These are phyloP conservation scores for Sebastes hopkinsi DNA, from an alignment of 2,797 vertebrate species.

Conservation along the genomic window DNA sequence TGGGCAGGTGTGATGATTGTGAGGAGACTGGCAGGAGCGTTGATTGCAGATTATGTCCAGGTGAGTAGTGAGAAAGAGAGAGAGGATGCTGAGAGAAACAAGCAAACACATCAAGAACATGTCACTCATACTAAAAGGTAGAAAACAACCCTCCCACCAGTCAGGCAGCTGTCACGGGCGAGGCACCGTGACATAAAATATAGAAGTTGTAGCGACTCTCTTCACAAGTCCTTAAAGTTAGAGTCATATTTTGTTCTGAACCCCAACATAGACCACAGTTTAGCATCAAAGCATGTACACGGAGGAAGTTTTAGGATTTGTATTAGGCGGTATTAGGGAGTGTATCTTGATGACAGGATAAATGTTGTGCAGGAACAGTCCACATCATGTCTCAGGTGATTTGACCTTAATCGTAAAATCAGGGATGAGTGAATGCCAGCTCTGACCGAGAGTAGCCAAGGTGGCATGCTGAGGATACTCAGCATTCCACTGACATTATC, in stretches of 20 bases:
- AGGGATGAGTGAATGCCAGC: not conserved
- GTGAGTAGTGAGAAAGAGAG: too few species aligned
- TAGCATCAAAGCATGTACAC: not conserved
- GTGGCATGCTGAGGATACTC: not conserved
- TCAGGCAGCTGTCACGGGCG: too few species aligned
- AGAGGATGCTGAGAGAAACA: too few species aligned
- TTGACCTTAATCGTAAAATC: slow-evolving; percentile 15
- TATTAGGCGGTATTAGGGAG: not conserved
- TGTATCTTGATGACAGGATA: not conserved
- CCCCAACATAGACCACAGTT: not conserved
- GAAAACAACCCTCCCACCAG: too few species aligned
- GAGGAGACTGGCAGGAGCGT: too few species aligned
- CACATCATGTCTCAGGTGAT: not conserved
- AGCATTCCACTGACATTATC: not conserved
- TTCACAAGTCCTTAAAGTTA: too few species aligned
- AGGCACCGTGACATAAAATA: too few species aligned
- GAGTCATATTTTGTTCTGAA: not conserved
- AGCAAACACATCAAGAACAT: too few species aligned
- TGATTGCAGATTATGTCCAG: too few species aligned
- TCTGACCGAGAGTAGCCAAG: not conserved
- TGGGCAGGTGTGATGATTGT: too few species aligned
- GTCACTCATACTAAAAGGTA: too few species aligned
- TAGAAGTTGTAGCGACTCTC: too few species aligned
- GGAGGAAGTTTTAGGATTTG: not conserved
- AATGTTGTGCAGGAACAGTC: not conserved